phyloP scores from a whole-genome alignment of 2,113 vertebrate species.

The Limanda limanda region DNA sequence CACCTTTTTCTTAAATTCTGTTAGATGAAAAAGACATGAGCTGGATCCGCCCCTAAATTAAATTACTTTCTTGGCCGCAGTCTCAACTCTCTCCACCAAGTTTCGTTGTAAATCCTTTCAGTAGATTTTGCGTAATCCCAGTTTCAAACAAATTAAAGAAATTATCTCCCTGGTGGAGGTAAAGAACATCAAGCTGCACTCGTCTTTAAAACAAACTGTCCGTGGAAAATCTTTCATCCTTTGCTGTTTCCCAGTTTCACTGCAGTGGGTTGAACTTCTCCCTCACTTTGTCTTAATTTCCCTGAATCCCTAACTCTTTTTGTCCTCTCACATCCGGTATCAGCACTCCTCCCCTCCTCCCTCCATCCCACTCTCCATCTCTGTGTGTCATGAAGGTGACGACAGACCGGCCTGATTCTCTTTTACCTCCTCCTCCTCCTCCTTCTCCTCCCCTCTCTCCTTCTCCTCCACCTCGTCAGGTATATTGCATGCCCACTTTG shows the following conservation, averaged over 20 bases:
- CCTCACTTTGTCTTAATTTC: background rate
- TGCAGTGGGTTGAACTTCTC: background rate
- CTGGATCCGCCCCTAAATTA: too few species aligned
- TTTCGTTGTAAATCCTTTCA: too few species aligned
- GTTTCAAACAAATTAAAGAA: too few species aligned
- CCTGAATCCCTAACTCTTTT: conserved; percentile 43
- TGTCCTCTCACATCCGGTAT: conserved; percentile 33
- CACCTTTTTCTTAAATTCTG: background rate
- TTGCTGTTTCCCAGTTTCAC: background rate
- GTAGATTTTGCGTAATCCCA: too few species aligned
- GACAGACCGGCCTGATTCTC: conserved; percentile 55
- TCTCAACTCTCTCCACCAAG: too few species aligned
- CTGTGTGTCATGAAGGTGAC: conserved; percentile 66
- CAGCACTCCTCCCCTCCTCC: conserved; percentile 49
- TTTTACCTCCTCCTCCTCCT: conserved; percentile 60
- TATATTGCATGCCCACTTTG: conserved; percentile 72
- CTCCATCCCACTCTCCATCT: conserved; percentile 46
- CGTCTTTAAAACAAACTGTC: too few species aligned
- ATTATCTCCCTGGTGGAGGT: too few species aligned
- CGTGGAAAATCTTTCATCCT: too few species aligned
- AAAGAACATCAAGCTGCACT: too few species aligned
- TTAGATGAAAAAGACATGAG: background rate
- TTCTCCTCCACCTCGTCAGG: conserved; percentile 71
- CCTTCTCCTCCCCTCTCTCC: conserved; percentile 58
- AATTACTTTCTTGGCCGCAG: too few species aligned